Conservation (phyloP, 2,113 vertebrate genomes). For the Scomber colias region DNA sequence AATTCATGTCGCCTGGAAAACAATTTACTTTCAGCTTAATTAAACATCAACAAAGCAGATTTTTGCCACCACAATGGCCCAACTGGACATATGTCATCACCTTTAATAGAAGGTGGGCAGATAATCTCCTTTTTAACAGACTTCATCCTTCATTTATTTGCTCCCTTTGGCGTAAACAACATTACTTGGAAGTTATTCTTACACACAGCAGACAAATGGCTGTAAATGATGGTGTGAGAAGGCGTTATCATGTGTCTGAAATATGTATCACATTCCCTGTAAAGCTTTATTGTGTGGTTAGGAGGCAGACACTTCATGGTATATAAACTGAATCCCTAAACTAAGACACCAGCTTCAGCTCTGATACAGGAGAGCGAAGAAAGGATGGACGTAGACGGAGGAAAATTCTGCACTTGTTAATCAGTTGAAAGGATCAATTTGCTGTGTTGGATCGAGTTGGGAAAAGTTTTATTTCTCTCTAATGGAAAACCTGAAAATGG, state of each 20-base stretch:
- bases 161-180: constrained; percentile 49
- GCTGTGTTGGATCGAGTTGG: not conserved
- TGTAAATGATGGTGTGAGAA: constrained; percentile 40
- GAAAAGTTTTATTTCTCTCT: not conserved
- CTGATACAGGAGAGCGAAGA: not conserved
- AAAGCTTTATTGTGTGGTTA: constrained; percentile 64
- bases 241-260: constrained; percentile 47
- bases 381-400: constrained; percentile 22
- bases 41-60: not conserved
- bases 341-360: not conserved
- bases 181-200: constrained; percentile 44
- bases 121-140: not conserved
- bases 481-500: constrained; percentile 42
- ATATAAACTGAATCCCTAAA: constrained; percentile 68
- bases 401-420: not conserved
- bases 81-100: not conserved
- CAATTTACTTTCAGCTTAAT: not conserved
- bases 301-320: constrained; percentile 49
- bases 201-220: constrained; percentile 28
- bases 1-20: constrained; percentile 22
- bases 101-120: constrained; percentile 28
- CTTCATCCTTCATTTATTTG: constrained; percentile 31
- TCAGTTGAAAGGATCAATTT: not conserved
- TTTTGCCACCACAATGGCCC: constrained; percentile 18
- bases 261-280: constrained; percentile 71